These are phyloP conservation scores for Melanostoma scalare DNA, from an alignment of 2,888 invertebrate species.

Conservation along the genomic window DNA sequence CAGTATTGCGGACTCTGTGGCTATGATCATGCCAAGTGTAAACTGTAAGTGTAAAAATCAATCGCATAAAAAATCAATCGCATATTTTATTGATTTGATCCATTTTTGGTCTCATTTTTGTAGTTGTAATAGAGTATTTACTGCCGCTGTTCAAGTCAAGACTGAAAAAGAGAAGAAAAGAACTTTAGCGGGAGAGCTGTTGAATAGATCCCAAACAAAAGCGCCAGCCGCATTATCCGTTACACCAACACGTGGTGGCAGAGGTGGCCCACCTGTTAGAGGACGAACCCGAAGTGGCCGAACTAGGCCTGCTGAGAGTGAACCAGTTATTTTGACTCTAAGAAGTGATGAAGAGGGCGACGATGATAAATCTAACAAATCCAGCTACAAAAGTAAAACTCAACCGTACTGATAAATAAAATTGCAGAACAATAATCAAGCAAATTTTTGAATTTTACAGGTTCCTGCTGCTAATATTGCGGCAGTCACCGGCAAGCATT, in stretches of 20 bases:
- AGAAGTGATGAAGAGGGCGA: conserved; percentile 88
- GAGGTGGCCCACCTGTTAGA: conserved; percentile 75
- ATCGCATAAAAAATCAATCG: no score
- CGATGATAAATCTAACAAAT: conserved; percentile 77
- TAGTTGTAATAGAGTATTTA: conserved; percentile 87
- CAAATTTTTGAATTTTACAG: conserved; percentile 31
- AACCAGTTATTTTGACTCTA: conserved; percentile 87
- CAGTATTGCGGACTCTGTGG: conserved; percentile 91
- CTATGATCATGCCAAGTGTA: conserved; percentile 90
- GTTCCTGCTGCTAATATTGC: conserved; percentile 67
- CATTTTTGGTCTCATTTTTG: neutral
- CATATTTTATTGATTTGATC: conserved; percentile 45
- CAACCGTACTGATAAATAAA: neutral
- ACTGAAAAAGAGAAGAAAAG: conserved; percentile 76
- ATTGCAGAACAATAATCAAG: neutral
- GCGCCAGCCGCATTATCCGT: conserved; percentile 53
- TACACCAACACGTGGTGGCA: conserved; percentile 75
- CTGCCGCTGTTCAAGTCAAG: conserved; percentile 74
- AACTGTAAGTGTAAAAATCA: conserved; percentile 82
- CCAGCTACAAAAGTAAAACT: conserved; percentile 75
- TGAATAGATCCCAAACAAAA: conserved; percentile 72
- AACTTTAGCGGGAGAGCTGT: conserved; percentile 49
- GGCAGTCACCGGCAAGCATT: conserved; percentile 75
- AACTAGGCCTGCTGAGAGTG: conserved; percentile 84
- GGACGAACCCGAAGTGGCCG: conserved; percentile 80